phyloP scores from a whole-genome alignment of 2,113 vertebrate species.

The Daphoenositta chrysoptera region DNA sequence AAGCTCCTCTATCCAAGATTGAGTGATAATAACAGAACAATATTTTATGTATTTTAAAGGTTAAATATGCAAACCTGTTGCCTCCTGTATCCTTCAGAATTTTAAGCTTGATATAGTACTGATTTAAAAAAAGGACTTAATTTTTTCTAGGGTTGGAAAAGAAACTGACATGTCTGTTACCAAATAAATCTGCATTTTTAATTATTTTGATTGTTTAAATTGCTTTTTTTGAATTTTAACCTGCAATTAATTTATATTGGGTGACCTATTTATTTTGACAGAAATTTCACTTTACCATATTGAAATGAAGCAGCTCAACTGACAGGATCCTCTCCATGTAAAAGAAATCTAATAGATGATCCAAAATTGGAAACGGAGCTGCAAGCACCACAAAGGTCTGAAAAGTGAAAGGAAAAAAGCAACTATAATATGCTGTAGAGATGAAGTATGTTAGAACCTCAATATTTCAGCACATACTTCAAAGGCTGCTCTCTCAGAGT shows the following conservation, averaged over 20 bases:
- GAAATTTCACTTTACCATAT: not conserved
- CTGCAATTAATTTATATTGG: not conserved
- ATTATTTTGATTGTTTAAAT: not conserved
- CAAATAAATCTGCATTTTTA: not conserved
- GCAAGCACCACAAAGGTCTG: not conserved
- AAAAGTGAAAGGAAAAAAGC: not conserved
- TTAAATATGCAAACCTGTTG: not conserved
- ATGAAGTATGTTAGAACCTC: not conserved
- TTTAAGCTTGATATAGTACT: not conserved
- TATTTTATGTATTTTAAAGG: not conserved
- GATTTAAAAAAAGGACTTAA: not conserved
- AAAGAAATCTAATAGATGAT: not conserved
- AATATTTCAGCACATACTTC: not conserved
- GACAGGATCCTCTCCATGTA: not conserved
- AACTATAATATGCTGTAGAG: not conserved
- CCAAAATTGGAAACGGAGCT: not conserved
- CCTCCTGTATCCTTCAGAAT: not conserved
- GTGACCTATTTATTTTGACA: not conserved
- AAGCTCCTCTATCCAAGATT: not conserved
- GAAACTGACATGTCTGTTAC: rapidly evolving
- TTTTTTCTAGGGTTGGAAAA: not conserved
- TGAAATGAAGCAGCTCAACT: not conserved
- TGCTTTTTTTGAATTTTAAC: not conserved
- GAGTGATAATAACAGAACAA: not conserved
- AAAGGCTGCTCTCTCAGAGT: not conserved